Evolutionary conservation across 2,113 vertebrate genomes (phyloP).

Genomic region (Rhea pennata): DNA sequence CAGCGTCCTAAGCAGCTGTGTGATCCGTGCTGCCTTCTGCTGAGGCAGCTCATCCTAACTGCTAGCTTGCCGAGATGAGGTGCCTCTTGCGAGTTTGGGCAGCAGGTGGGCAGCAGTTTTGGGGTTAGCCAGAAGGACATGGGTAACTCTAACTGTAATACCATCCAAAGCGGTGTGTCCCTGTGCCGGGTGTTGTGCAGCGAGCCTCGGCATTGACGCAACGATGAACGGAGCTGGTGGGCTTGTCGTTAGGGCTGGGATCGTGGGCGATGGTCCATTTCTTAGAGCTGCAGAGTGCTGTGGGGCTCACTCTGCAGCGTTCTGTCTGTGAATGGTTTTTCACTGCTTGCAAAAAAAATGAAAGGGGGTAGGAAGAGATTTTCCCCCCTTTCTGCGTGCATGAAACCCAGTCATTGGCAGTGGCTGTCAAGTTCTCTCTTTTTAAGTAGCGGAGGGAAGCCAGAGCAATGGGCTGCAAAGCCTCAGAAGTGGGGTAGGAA

Average conservation of each 20-base stretch:
- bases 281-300: not conserved
- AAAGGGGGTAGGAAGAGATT: not conserved
- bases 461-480: not conserved
- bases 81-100: not conserved
- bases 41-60: not conserved
- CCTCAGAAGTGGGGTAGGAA: not conserved
- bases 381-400: fast-evolving
- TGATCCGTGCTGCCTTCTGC: not conserved
- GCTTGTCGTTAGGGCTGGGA: not conserved
- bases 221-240: fast-evolving
- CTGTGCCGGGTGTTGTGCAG: not conserved
- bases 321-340: not conserved
- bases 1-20: not conserved
- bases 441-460: not conserved
- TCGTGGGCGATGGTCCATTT: not conserved
- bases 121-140: not conserved
- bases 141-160: not conserved
- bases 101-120: not conserved
- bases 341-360: not conserved
- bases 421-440: not conserved
- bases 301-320: not conserved
- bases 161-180: not conserved
- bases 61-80: not conserved
- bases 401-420: fast-evolving
- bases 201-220: not conserved